Conservation (phyloP, 1,140 invertebrate genomes). For the Macrobrachium nipponense region DNA sequence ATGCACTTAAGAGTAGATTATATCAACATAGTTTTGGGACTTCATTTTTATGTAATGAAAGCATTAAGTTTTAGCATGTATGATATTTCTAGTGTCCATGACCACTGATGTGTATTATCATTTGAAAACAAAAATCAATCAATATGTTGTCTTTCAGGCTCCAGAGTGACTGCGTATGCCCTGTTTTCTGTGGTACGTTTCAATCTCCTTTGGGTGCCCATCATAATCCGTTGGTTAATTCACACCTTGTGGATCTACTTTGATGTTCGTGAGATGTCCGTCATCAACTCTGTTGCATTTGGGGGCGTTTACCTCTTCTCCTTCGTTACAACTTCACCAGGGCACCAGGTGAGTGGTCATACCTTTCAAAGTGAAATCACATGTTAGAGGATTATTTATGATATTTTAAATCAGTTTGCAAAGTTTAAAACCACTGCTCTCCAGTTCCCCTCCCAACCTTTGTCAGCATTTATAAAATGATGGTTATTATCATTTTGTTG, state of each 20-base stretch:
- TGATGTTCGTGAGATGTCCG: constrained; percentile 59
- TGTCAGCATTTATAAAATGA: too few relatives aligned
- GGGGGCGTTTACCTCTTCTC: constrained; percentile 63
- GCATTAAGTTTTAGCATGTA: too few relatives aligned
- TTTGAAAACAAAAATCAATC: constrained; percentile 16
- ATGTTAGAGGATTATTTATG: background rate
- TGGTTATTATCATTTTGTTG: too few relatives aligned
- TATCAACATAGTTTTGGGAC: too few relatives aligned
- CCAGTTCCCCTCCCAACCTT: too few relatives aligned
- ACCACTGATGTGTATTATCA: too few relatives aligned
- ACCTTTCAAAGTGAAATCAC: background rate
- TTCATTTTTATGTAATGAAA: too few relatives aligned
- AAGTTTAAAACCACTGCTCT: too few relatives aligned
- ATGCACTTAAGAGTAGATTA: too few relatives aligned
- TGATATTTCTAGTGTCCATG: too few relatives aligned
- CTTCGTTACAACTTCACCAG: constrained; percentile 60
- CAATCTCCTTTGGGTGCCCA: constrained; percentile 56
- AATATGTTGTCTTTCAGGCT: constrained; percentile 26
- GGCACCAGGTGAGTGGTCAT: constrained; percentile 42
- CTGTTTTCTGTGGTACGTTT: constrained; percentile 54
- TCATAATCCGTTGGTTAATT: constrained; percentile 53
- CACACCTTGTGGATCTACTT: constrained; percentile 61
- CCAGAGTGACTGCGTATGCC: constrained; percentile 58
- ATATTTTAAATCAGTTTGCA: background rate
- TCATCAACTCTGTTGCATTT: constrained; percentile 59